A percentile compares a stretch with the other conserved stretches of the same genome.
Evolutionary conservation across 2,888 invertebrate species (phyloP).

Genomic region (Bellardia pandia): DNA sequence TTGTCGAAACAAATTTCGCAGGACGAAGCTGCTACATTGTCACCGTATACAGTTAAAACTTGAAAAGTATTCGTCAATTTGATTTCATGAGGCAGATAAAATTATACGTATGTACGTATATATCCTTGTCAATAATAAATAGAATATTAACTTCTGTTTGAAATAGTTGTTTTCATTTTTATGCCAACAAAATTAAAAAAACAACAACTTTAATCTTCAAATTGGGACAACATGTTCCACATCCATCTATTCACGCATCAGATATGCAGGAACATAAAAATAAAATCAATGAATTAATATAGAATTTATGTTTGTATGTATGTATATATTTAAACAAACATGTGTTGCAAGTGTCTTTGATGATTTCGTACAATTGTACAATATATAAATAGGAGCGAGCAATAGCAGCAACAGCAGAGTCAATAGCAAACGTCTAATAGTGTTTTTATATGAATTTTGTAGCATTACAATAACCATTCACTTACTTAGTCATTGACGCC

Average conservation of each 20-base stretch:
- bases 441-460: conserved; percentile 18
- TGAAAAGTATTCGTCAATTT: no score
- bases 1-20: no score
- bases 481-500: conserved; percentile 19
- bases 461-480: conserved; percentile 13
- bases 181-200: no score
- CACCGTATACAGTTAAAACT: no score
- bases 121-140: no score
- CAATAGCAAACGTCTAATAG: conserved; percentile 29
- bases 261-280: conserved; percentile 4
- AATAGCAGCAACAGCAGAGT: not conserved
- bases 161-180: no score
- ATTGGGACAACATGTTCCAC: not conserved
- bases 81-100: no score
- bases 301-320: not conserved
- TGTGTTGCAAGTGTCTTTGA: conserved; percentile 19
- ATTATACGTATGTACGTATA: no score
- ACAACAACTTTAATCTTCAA: not conserved
- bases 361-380: conserved; percentile 32
- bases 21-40: no score
- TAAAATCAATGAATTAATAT: conserved; percentile 37
- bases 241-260: not conserved
- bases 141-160: no score
- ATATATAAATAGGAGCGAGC: conserved; percentile 6
- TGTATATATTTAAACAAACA: not conserved